These are phyloP conservation scores for Baryphthengus martii DNA, from an alignment of 2,113 vertebrate species.

Conservation along the genomic window DNA sequence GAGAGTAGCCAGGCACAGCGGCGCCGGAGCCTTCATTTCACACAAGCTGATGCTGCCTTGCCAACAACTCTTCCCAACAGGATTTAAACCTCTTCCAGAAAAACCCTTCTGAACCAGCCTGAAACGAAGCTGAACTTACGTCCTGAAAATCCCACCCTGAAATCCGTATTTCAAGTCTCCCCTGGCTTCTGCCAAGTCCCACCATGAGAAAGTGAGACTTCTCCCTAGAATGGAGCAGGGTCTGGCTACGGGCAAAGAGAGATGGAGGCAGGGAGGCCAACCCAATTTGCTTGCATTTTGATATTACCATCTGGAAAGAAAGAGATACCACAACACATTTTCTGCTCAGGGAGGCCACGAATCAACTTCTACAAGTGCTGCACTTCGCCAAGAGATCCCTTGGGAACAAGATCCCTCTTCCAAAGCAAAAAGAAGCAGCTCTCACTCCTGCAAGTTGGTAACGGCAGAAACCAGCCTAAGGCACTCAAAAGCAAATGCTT, in stretches of 20 bases:
- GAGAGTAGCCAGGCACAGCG: background rate
- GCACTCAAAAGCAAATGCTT: constrained; percentile 13
- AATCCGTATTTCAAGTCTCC: background rate
- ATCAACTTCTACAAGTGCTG: background rate
- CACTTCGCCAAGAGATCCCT: background rate
- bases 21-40: background rate
- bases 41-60: background rate
- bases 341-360: background rate
- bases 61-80: background rate
- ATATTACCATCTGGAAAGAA: background rate
- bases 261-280: background rate
- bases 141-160: background rate
- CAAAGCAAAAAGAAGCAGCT: background rate
- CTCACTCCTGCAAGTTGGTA: background rate
- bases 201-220: background rate
- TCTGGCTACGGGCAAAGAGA: background rate
- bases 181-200: fast-evolving
- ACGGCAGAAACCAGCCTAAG: background rate
- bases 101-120: background rate
- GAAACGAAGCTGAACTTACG: background rate
- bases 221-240: too few species aligned
- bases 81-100: background rate
- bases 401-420: background rate
- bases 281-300: fast-evolving
- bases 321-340: background rate